These are phyloP conservation scores for Calephelis virginiensis DNA, from an alignment of 1,140 invertebrate species.

Conservation along the genomic window DNA sequence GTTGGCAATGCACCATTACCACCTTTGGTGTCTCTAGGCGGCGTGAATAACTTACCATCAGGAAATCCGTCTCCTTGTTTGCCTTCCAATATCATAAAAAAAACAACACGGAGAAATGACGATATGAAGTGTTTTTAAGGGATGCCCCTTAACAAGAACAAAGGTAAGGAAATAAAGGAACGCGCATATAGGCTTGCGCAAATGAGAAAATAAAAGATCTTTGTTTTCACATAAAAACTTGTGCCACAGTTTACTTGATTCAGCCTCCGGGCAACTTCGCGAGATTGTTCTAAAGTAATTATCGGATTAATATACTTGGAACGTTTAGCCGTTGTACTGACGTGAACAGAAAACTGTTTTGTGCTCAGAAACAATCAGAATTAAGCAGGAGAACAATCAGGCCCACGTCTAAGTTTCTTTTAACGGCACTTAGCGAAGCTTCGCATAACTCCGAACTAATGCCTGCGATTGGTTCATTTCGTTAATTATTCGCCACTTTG, in stretches of 20 bases:
- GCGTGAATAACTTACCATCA: no score
- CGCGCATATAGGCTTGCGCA: conserved; percentile 30
- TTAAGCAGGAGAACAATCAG: conserved; percentile 73
- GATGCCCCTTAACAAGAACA: background rate
- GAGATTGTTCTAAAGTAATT: conserved; percentile 77
- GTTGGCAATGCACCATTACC: no score
- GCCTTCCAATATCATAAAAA: no score
- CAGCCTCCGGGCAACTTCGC: conserved; percentile 58
- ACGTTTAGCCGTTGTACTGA: conserved; percentile 59
- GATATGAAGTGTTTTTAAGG: no score
- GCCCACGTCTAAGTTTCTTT: conserved; percentile 76
- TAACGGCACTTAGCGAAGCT: conserved; percentile 70
- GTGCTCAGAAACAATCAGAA: conserved; percentile 73
- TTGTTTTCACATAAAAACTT: conserved; percentile 64
- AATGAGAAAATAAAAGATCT: conserved; percentile 51
- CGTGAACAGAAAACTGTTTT: conserved; percentile 67
- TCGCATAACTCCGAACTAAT: conserved; percentile 74
- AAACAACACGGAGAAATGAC: no score
- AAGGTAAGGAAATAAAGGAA: background rate
- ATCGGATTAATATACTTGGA: conserved; percentile 74
- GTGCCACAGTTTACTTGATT: conserved; percentile 46
- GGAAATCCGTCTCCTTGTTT: no score
- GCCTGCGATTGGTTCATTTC: conserved; percentile 75
- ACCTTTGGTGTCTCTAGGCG: no score
- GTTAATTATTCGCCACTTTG: conserved; percentile 78